These are phyloP conservation scores for Papilio glaucus DNA, from an alignment of 1,140 invertebrate species.

Conservation along the genomic window DNA sequence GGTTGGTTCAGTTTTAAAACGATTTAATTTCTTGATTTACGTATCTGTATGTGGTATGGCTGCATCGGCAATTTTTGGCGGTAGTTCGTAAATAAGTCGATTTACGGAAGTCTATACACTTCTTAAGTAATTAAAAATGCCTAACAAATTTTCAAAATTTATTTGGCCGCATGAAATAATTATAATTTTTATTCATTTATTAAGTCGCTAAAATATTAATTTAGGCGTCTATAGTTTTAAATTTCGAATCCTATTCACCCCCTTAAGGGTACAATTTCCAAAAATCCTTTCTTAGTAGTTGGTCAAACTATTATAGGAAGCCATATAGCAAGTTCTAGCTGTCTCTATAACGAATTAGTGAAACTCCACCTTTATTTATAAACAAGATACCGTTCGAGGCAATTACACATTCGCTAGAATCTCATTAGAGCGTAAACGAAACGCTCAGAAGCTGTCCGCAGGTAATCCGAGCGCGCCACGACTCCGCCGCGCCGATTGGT, in stretches of 20 bases:
- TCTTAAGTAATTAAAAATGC: background rate
- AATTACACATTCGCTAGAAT: slow-evolving; percentile 32
- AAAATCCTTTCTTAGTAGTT: no score
- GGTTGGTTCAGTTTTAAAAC: slow-evolving; percentile 31
- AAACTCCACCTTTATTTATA: background rate
- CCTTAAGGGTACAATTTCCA: no score
- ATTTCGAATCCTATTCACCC: no score
- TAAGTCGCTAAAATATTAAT: no score
- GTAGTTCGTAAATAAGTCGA: slow-evolving; percentile 5
- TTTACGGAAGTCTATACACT: background rate
- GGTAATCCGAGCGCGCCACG: background rate
- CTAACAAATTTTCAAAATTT: no score
- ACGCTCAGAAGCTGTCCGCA: slow-evolving; percentile 28
- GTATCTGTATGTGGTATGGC: slow-evolving; percentile 1
- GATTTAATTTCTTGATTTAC: slow-evolving; percentile 39
- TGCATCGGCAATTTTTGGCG: slow-evolving; percentile 10
- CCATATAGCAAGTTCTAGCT: no score
- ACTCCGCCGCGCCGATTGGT: slow-evolving; percentile 16
- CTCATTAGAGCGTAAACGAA: slow-evolving; percentile 32
- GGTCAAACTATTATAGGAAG: no score
- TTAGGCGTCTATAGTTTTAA: no score
- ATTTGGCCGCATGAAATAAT: no score
- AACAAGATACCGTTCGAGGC: slow-evolving; percentile 25
- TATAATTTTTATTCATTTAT: no score
- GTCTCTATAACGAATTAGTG: no score